These are phyloP conservation scores for Drosophila simulans DNA, from an alignment of 1,140 invertebrate species.

Conservation along the genomic window DNA sequence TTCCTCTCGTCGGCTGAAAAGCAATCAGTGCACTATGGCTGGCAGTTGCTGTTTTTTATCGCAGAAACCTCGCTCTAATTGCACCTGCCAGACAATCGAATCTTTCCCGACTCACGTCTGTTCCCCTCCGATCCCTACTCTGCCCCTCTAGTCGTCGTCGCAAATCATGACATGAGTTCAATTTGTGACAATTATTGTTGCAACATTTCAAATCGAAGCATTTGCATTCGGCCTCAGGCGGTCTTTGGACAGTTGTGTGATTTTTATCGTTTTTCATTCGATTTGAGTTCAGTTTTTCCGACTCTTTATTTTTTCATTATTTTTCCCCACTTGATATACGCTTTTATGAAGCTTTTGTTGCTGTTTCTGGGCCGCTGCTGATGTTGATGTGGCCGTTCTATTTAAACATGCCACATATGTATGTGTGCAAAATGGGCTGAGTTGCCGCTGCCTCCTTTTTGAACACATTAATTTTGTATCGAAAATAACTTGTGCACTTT, in stretches of 20 bases:
- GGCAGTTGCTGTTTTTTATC: conserved; percentile 16
- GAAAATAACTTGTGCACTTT: conserved; percentile 57
- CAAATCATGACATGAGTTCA: conserved; percentile 70
- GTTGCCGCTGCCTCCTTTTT: conserved; percentile 24
- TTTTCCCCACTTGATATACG: conserved; percentile 40
- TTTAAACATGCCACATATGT: conserved; percentile 44
- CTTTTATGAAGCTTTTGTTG: conserved; percentile 30
- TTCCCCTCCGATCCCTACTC: neutral
- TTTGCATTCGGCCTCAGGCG: conserved; percentile 62
- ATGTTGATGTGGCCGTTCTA: conserved; percentile 30
- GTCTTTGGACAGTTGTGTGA: conserved; percentile 54
- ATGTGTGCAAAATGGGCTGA: conserved; percentile 24
- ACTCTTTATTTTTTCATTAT: conserved; percentile 46
- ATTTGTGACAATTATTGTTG: conserved; percentile 70
- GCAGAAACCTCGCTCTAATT: conserved; percentile 47
- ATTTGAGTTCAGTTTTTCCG: conserved; percentile 45
- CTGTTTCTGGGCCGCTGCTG: conserved; percentile 12
- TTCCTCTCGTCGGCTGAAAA: conserved; percentile 30
- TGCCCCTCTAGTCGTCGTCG: conserved; percentile 23
- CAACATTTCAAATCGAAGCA: conserved; percentile 64
- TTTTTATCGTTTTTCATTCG: conserved; percentile 64
- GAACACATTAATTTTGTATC: conserved; percentile 35
- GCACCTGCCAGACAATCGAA: conserved; percentile 63
- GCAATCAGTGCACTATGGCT: conserved; percentile 27
- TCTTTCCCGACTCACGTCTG: conserved; percentile 24